These are phyloP conservation scores for Aporrectodea caliginosa DNA, from an alignment of 1,140 invertebrate species.

Conservation along the genomic window DNA sequence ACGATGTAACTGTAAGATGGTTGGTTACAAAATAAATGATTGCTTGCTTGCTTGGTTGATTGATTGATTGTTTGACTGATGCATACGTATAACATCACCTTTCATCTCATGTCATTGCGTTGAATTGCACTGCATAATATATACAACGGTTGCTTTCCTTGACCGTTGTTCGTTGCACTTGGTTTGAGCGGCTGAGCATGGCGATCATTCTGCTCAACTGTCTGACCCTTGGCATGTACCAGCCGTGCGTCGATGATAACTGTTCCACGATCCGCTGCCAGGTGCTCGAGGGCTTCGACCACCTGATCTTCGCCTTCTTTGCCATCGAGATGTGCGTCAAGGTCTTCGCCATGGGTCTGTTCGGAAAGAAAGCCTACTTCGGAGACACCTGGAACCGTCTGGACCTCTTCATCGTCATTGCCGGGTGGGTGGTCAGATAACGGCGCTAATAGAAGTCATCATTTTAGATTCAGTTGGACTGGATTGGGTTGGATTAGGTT, in stretches of 20 bases:
- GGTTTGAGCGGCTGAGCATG: slow-evolving; percentile 99
- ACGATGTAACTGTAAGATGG: too few relatives aligned
- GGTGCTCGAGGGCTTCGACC: slow-evolving; percentile 92
- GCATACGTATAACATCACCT: too few relatives aligned
- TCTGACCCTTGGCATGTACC: slow-evolving; percentile 98
- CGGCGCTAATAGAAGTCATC: too few relatives aligned
- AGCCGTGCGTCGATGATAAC: slow-evolving; percentile 80
- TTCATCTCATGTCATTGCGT: too few relatives aligned
- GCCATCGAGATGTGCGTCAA: slow-evolving; percentile 81
- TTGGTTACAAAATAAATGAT: too few relatives aligned
- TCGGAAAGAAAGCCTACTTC: slow-evolving; percentile 84
- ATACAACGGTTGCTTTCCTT: too few relatives aligned
- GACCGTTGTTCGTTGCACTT: slow-evolving; percentile 62
- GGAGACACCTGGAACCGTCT: slow-evolving; percentile 93
- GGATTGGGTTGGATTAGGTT: too few relatives aligned
- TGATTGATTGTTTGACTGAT: too few relatives aligned
- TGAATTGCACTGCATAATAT: too few relatives aligned
- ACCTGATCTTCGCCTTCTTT: slow-evolving; percentile 98
- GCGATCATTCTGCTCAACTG: slow-evolving; percentile 97
- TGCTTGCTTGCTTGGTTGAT: too few relatives aligned
- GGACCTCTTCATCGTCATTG: slow-evolving; percentile 92
- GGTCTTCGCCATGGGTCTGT: slow-evolving; percentile 94
- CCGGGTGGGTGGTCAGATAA: slow-evolving; percentile 71
- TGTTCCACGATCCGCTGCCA: slow-evolving; percentile 87
- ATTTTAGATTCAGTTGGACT: too few relatives aligned